Percentiles rank a stretch among this genome's conserved stretches.
Conservation (phyloP, 2,888 invertebrate species). For the Leuctra nigra region DNA sequence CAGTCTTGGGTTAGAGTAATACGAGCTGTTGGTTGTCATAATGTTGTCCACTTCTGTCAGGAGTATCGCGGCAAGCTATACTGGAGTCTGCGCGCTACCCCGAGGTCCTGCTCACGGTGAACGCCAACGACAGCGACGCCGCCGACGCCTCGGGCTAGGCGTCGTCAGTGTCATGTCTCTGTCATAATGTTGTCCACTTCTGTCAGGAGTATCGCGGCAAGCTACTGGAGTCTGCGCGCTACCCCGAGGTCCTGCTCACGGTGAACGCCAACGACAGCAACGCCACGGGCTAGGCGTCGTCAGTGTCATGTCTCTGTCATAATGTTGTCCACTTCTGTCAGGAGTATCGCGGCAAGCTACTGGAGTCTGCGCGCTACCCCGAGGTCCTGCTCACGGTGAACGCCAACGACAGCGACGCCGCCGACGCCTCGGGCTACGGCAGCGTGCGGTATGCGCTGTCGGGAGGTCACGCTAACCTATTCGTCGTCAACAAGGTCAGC, state of each 20-base stretch:
- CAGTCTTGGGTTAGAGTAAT: no score
- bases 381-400: constrained; percentile 59
- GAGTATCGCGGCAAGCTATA: constrained; percentile 62
- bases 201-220: constrained; percentile 59
- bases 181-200: no score
- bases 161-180: no score
- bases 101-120: constrained; percentile 58
- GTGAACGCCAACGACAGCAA: constrained; percentile 62
- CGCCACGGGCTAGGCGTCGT: no score
- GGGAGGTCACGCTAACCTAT: constrained; percentile 66
- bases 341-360: constrained; percentile 61
- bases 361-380: constrained; percentile 61
- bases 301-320: no score
- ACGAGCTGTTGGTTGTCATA: no score
- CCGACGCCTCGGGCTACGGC: constrained; percentile 56
- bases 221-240: constrained; percentile 59
- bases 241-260: constrained; percentile 58
- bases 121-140: constrained; percentile 55
- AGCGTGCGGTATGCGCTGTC: constrained; percentile 62
- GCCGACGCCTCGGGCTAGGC: constrained; percentile 45
- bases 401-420: constrained; percentile 51
- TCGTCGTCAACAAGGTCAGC: constrained; percentile 54
- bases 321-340: constrained; percentile 35
- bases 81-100: constrained; percentile 62
- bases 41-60: no score